phyloP scores from a whole-genome alignment of 2,888 invertebrate genomes.

The Poecilobothrus nobilitatus region DNA sequence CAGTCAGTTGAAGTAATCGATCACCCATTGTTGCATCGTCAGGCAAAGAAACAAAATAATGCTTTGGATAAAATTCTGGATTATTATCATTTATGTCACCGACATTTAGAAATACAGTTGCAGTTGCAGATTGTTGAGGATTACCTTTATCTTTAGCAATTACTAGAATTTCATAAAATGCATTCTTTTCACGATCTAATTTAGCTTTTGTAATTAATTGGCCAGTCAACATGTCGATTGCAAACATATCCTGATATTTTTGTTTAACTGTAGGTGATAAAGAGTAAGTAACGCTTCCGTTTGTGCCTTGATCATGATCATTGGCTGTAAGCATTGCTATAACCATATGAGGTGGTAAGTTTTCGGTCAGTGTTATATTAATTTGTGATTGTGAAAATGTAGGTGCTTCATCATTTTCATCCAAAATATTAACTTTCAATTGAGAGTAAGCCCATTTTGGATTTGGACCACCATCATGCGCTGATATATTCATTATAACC shows the following conservation, averaged over 20 bases:
- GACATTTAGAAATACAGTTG: constrained; percentile 71
- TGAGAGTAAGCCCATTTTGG: constrained; percentile 87
- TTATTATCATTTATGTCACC: constrained; percentile 87
- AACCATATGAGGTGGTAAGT: constrained; percentile 67
- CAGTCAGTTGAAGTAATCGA: constrained; percentile 64
- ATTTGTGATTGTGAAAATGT: constrained; percentile 67
- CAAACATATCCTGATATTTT: constrained; percentile 75
- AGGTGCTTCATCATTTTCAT: constrained; percentile 92
- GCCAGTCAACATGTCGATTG: constrained; percentile 74
- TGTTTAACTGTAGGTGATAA: constrained; percentile 68
- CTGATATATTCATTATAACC: constrained; percentile 81
- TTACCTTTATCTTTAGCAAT: constrained; percentile 87
- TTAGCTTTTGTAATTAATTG: constrained; percentile 67
- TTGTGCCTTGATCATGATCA: constrained; percentile 88
- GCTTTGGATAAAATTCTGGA: constrained; percentile 83
- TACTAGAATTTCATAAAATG: constrained; percentile 72
- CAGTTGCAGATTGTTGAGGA: constrained; percentile 83
- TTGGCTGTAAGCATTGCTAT: constrained; percentile 77
- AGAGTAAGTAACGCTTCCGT: constrained; percentile 80
- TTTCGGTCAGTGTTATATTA: constrained; percentile 71
- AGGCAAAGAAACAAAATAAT: constrained; percentile 69
- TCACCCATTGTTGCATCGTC: constrained; percentile 51
- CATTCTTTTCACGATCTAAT: constrained; percentile 73
- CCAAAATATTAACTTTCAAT: constrained; percentile 79
- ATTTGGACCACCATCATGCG: constrained; percentile 87